phyloP scores from a whole-genome alignment of 2,113 vertebrate species.

The Platysternon megacephalum region DNA sequence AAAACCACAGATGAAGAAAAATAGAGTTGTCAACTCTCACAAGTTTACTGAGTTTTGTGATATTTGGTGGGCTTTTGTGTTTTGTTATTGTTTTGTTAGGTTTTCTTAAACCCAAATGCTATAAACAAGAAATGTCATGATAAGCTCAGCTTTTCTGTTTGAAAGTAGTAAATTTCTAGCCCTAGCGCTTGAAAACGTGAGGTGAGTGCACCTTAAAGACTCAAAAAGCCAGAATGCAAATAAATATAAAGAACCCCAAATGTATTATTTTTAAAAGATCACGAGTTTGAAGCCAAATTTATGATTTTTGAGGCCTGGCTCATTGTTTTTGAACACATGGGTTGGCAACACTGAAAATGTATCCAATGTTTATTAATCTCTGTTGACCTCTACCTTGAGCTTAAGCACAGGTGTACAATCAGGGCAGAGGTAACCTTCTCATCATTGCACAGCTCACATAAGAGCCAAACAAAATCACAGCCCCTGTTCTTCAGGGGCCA shows the following conservation, averaged over 20 bases:
- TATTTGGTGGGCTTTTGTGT: not conserved
- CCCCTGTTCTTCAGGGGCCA: too few species aligned
- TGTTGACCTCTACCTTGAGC: not conserved
- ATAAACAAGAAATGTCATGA: not conserved
- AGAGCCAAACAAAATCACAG: not conserved
- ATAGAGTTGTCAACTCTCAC: not conserved
- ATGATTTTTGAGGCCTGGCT: not conserved
- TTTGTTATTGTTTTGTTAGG: not conserved
- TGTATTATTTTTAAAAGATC: not conserved
- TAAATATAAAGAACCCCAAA: not conserved
- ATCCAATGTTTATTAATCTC: not conserved
- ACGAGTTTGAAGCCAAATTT: not conserved
- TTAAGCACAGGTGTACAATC: not conserved
- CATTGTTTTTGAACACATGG: not conserved
- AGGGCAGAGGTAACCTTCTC: not conserved
- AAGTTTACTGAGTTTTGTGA: not conserved
- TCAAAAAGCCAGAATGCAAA: not conserved
- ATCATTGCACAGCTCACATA: not conserved
- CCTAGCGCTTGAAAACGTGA: not conserved
- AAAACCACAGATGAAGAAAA: not conserved
- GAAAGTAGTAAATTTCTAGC: not conserved
- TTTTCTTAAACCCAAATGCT: not conserved
- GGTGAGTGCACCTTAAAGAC: not conserved
- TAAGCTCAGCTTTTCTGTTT: not conserved
- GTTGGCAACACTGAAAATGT: not conserved